Evolutionary conservation across 2,797 vertebrate species (phyloP).

Genomic region (Spinibarbus caldwelli): DNA sequence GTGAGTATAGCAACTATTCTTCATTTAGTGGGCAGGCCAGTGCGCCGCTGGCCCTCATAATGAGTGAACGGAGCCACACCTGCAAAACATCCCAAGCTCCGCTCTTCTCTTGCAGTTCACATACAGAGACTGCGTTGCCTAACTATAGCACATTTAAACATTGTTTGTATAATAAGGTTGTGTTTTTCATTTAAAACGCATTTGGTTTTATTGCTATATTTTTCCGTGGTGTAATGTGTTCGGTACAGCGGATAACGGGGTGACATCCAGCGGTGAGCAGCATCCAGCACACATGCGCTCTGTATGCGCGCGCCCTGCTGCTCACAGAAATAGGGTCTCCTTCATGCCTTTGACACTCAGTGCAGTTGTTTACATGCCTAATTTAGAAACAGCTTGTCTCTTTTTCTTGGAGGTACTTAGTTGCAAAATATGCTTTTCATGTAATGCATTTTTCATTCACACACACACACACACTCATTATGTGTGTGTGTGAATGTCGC

Average conservation of each 20-base stretch:
- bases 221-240: neutral
- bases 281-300: slow-evolving; percentile 50
- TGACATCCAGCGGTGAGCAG: slow-evolving; percentile 28
- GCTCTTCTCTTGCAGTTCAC: slow-evolving; percentile 1
- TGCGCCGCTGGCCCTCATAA: slow-evolving; percentile 8
- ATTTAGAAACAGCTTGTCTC: neutral
- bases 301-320: slow-evolving; percentile 42
- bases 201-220: neutral
- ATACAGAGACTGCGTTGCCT: neutral
- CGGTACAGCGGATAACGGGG: slow-evolving; percentile 23
- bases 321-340: slow-evolving; percentile 57
- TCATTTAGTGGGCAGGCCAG: slow-evolving; percentile 32
- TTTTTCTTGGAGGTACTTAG: neutral
- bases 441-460: no score
- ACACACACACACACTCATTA: no score
- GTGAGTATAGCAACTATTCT: slow-evolving; percentile 50
- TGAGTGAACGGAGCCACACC: slow-evolving; percentile 59
- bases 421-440: neutral
- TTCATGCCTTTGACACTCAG: slow-evolving; percentile 51
- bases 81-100: slow-evolving; percentile 51
- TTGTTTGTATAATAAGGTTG: neutral
- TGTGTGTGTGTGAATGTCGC: no score
- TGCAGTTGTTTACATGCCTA: slow-evolving; percentile 23
- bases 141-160: no score
- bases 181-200: neutral